Percentiles rank a stretch among this genome's conserved stretches.
These are phyloP conservation scores for Cyaniris semiargus DNA, from an alignment of 2,888 invertebrate species.

Conservation along the genomic window DNA sequence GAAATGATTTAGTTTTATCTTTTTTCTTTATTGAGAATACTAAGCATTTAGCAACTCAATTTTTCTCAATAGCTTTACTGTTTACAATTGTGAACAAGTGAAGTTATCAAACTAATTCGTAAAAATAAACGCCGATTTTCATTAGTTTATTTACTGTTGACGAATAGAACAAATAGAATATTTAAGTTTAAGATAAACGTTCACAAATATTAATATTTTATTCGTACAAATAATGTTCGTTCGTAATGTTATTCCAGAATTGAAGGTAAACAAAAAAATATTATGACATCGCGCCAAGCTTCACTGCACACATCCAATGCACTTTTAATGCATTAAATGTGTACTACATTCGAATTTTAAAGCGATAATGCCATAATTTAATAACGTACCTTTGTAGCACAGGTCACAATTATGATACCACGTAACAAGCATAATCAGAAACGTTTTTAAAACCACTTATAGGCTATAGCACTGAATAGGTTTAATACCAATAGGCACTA, in stretches of 20 bases:
- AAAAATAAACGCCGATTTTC: not conserved
- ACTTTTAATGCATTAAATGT: not conserved
- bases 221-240: not conserved
- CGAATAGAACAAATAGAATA: not conserved
- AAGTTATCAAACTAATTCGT: too few relatives aligned
- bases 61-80: not conserved
- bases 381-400: not conserved
- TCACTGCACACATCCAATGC: not conserved
- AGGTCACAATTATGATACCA: not conserved
- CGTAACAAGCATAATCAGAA: not conserved
- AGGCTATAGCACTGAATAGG: not conserved
- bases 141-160: not conserved
- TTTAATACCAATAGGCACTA: not conserved
- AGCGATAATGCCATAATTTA: not conserved
- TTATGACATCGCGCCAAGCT: not conserved
- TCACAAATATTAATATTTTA: not conserved
- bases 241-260: not conserved
- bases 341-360: not conserved
- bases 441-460: not conserved
- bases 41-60: not conserved
- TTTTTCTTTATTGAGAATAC: not conserved
- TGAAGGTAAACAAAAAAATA: constrained; percentile 20
- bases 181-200: not conserved
- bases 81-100: not conserved
- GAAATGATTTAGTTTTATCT: not conserved